Percentiles rank a stretch among this genome's conserved stretches.
These are phyloP conservation scores for Cerastoderma edule DNA, from an alignment of 2,888 invertebrate genomes.

Conservation along the genomic window DNA sequence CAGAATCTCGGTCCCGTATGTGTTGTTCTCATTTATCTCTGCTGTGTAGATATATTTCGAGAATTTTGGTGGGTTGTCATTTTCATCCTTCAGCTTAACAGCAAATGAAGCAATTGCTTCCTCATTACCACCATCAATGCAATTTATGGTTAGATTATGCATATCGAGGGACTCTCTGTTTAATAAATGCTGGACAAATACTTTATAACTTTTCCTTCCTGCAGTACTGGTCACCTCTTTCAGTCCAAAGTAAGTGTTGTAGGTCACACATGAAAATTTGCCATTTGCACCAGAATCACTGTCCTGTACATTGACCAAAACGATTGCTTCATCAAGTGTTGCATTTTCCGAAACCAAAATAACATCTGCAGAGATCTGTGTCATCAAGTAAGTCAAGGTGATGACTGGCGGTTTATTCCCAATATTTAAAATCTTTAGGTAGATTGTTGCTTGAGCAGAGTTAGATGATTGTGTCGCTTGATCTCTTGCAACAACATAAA, in stretches of 20 bases:
- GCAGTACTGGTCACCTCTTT: constrained; percentile 35
- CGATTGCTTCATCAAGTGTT: constrained; percentile 69
- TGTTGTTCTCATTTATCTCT: constrained; percentile 69
- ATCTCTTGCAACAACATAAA: constrained; percentile 64
- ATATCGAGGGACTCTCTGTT: constrained; percentile 65
- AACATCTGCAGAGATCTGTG: constrained; percentile 45
- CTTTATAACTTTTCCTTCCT: constrained; percentile 52
- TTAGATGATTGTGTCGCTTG: constrained; percentile 50
- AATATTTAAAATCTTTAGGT: constrained; percentile 88
- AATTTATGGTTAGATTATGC: constrained; percentile 66
- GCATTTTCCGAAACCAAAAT: constrained; percentile 68
- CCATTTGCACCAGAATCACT: constrained; percentile 75
- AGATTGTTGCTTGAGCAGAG: constrained; percentile 61
- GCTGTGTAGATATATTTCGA: constrained; percentile 59
- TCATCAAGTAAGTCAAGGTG: constrained; percentile 48
- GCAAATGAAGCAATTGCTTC: constrained; percentile 53
- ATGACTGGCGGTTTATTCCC: constrained; percentile 95
- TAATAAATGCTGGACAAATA: constrained; percentile 62
- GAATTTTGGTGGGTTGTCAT: constrained; percentile 75
- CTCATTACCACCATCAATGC: constrained; percentile 68
- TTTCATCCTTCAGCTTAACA: constrained; percentile 71
- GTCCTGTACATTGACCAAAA: constrained; percentile 75
- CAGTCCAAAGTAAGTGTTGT: constrained; percentile 63
- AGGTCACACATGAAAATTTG: constrained; percentile 68
- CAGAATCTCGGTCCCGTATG: constrained; percentile 61